phyloP scores from a whole-genome alignment of 1,140 invertebrate species.

The Bombyx mandarina region DNA sequence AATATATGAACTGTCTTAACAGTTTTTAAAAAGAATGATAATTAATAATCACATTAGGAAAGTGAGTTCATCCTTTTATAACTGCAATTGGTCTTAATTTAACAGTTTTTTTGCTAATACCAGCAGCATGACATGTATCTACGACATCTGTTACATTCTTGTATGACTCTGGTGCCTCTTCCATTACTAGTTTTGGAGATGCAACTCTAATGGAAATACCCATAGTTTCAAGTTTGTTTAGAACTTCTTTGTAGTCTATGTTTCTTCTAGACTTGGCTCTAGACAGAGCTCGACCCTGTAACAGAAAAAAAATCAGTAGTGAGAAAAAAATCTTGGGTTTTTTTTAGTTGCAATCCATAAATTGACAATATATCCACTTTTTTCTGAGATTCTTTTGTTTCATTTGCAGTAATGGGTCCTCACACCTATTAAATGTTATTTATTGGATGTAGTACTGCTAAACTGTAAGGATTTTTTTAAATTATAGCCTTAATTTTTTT shows the following conservation, averaged over 20 bases:
- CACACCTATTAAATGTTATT: too few relatives aligned
- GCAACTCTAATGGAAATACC: slow-evolving; percentile 99
- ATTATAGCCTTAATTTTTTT: too few relatives aligned
- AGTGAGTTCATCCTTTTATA: slow-evolving; percentile 90
- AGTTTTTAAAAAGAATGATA: too few relatives aligned
- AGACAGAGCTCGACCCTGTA: slow-evolving; percentile 94
- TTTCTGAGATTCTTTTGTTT: too few relatives aligned
- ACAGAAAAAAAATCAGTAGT: neutral
- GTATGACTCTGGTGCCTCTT: slow-evolving; percentile 99
- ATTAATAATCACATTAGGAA: neutral
- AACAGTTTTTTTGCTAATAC: slow-evolving; percentile 97
- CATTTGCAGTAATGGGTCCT: too few relatives aligned
- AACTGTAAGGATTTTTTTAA: too few relatives aligned
- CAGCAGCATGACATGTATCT: slow-evolving; percentile 96
- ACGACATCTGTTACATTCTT: slow-evolving; percentile 99
- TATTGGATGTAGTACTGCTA: too few relatives aligned
- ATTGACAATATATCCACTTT: too few relatives aligned
- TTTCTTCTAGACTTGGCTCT: slow-evolving; percentile 97
- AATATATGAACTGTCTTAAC: too few relatives aligned
- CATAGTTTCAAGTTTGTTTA: slow-evolving; percentile 87
- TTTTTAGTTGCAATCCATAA: too few relatives aligned
- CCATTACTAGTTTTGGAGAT: slow-evolving; percentile 99
- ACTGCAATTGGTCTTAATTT: slow-evolving; percentile 98
- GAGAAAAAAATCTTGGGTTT: too few relatives aligned
- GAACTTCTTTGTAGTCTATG: slow-evolving; percentile 92